These are phyloP conservation scores for Ochropacha duplaris DNA, from an alignment of 2,888 invertebrate genomes.

Conservation along the genomic window DNA sequence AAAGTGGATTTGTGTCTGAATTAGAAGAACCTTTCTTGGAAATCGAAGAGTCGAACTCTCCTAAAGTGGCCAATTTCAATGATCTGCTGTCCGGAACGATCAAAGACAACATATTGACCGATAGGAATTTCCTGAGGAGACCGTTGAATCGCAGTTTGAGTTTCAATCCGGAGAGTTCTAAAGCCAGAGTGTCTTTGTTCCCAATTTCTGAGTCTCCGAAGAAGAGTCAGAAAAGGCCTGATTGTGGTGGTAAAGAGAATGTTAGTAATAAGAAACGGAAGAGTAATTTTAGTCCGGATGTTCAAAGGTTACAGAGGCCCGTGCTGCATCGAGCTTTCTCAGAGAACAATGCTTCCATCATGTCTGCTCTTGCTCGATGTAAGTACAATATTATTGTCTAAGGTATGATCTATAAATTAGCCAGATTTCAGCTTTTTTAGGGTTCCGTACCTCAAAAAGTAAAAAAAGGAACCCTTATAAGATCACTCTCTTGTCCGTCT, in stretches of 20 bases:
- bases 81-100: conserved; percentile 67
- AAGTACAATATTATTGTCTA: conserved; percentile 50
- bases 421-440: too few relatives aligned
- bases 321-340: conserved; percentile 86
- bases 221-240: conserved; percentile 19
- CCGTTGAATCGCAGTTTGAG: conserved; percentile 60
- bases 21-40: conserved; percentile 71
- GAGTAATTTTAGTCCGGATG: conserved; percentile 36
- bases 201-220: conserved; percentile 58
- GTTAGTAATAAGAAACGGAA: conserved; percentile 64
- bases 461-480: too few relatives aligned
- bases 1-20: conserved; percentile 76
- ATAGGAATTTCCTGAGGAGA: conserved; percentile 42
- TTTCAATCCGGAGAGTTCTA: conserved; percentile 53
- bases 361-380: conserved; percentile 88
- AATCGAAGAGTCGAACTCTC: conserved; percentile 68
- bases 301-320: conserved; percentile 48
- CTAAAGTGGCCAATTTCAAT: conserved; percentile 66
- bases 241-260: conserved; percentile 27
- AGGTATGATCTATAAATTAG: too few relatives aligned
- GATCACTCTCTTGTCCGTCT: too few relatives aligned
- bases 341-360: conserved; percentile 90
- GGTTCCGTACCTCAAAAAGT: too few relatives aligned
- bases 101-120: conserved; percentile 48
- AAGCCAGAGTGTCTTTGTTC: conserved; percentile 51